Evolutionary conservation across 2,797 vertebrate genomes (phyloP).

Genomic region (Fringilla coelebs): DNA sequence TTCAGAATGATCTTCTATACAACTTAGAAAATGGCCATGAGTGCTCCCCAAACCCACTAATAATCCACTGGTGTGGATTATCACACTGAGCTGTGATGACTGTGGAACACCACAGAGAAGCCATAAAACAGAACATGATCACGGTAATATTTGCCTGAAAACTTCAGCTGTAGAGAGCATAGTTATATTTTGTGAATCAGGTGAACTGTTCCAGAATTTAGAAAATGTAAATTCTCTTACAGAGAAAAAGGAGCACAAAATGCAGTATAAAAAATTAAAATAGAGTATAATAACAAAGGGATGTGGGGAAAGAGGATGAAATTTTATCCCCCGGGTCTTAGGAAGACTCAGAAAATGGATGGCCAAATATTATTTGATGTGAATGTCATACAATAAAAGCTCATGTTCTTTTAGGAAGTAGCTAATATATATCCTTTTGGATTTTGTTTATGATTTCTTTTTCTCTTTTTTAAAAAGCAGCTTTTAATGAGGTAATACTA

Average conservation of each 20-base stretch:
- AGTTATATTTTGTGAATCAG: background rate
- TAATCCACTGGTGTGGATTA: background rate
- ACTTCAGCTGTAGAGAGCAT: background rate
- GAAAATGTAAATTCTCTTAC: background rate
- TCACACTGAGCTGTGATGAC: background rate
- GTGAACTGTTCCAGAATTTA: background rate
- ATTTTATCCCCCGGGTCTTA: background rate
- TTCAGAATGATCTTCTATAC: background rate
- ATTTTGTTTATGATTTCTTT: background rate
- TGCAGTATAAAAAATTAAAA: background rate
- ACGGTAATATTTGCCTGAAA: background rate
- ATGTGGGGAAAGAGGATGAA: background rate
- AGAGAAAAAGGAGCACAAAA: background rate
- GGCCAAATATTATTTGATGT: background rate
- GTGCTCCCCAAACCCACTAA: background rate
- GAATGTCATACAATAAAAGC: background rate
- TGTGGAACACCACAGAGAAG: background rate
- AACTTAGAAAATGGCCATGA: background rate
- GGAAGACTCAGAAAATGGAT: background rate
- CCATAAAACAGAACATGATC: background rate
- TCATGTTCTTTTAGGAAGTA: background rate
- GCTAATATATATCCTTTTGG: background rate
- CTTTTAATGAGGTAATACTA: background rate
- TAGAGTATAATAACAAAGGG: background rate
- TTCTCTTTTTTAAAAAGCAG: background rate